These are phyloP conservation scores for Aphodius granarius DNA, from an alignment of 2,888 invertebrate species.

Conservation along the genomic window DNA sequence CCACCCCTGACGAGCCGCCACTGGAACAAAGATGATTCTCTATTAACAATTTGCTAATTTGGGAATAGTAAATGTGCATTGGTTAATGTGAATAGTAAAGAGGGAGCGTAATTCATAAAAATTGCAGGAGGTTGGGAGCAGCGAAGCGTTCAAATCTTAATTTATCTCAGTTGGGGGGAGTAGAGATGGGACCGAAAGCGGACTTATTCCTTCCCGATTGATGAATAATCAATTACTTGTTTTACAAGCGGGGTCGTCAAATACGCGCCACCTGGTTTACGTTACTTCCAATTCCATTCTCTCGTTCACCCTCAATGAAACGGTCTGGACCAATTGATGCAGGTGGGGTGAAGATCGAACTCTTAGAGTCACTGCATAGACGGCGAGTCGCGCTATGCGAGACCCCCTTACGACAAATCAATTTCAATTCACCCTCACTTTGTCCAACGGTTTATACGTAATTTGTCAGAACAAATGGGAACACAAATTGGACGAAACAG, in stretches of 20 bases:
- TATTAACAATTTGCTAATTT: background rate
- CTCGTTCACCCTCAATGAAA: constrained; percentile 48
- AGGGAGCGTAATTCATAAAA: constrained; percentile 43
- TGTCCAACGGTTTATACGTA: constrained; percentile 11
- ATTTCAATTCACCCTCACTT: constrained; percentile 17
- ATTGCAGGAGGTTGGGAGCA: constrained; percentile 45
- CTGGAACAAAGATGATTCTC: too few species aligned
- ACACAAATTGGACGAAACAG: constrained; percentile 4
- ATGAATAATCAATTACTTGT: constrained; percentile 56
- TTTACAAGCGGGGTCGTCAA: constrained; percentile 52
- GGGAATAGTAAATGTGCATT: background rate
- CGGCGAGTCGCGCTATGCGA: constrained; percentile 22
- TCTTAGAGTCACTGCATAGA: constrained; percentile 23
- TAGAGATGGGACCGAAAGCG: constrained; percentile 39
- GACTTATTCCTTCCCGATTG: constrained; percentile 52
- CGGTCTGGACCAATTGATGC: constrained; percentile 42
- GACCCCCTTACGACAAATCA: constrained; percentile 14
- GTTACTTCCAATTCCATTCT: constrained; percentile 49
- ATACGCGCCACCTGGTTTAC: constrained; percentile 52
- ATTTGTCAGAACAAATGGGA: constrained; percentile 7
- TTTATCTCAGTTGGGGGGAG: constrained; percentile 44
- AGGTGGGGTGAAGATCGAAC: constrained; percentile 35
- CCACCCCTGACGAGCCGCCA: too few species aligned
- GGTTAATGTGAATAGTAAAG: constrained; percentile 33
- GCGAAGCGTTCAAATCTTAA: constrained; percentile 53